These are phyloP conservation scores for Melieria omissa DNA, from an alignment of 2,888 invertebrate genomes.

Conservation along the genomic window DNA sequence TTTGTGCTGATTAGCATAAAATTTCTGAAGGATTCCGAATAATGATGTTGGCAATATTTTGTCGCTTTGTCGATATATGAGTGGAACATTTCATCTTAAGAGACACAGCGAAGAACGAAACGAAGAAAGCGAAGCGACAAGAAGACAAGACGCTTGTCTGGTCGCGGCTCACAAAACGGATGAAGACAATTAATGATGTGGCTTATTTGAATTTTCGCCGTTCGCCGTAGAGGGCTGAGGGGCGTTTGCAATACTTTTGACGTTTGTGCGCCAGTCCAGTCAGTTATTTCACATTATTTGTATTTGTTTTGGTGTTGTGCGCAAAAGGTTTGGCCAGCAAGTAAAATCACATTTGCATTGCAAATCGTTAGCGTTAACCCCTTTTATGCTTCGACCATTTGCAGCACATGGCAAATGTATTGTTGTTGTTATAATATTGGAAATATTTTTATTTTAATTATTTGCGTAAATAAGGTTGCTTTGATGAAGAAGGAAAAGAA, in stretches of 20 bases:
- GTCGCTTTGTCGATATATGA: background rate
- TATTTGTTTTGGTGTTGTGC: background rate
- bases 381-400: constrained; percentile 7
- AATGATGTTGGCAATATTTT: constrained; percentile 11
- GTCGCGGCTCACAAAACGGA: background rate
- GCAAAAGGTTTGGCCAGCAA: background rate
- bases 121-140: background rate
- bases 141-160: background rate
- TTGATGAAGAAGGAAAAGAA: no score
- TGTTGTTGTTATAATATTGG: background rate
- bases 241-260: no score
- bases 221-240: no score
- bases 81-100: background rate
- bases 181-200: constrained; percentile 58
- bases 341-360: constrained; percentile 21
- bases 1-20: constrained; percentile 35
- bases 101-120: background rate
- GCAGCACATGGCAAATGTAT: background rate
- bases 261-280: no score
- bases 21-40: constrained; percentile 26
- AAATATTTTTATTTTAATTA: no score
- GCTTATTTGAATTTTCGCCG: no score
- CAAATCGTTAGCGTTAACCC: constrained; percentile 9
- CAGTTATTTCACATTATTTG: constrained; percentile 8
- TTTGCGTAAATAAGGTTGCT: no score